phyloP scores from a whole-genome alignment of 1,140 invertebrate species.

The Hydropsyche tenuis region DNA sequence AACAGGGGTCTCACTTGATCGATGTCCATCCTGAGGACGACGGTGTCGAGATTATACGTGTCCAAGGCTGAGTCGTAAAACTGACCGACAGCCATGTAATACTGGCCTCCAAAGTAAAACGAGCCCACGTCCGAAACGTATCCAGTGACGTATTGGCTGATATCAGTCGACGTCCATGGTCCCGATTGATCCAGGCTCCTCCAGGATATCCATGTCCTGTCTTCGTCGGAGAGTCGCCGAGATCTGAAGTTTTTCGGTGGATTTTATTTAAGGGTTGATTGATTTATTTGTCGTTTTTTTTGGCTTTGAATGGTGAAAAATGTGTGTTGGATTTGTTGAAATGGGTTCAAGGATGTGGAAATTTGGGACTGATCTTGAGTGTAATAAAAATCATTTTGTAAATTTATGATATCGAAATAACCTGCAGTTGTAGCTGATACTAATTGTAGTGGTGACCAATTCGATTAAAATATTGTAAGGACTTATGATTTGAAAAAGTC shows the following conservation, averaged over 20 bases:
- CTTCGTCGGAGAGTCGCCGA: neutral
- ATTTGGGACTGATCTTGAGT: neutral
- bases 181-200: conserved; percentile 4
- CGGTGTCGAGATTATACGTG: conserved; percentile 40
- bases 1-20: conserved; percentile 29
- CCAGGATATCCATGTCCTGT: conserved; percentile 42
- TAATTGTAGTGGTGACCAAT: conserved; percentile 35
- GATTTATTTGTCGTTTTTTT: conserved; percentile 1
- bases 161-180: conserved; percentile 12
- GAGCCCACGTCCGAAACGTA: conserved; percentile 41
- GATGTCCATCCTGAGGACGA: conserved; percentile 34
- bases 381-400: neutral
- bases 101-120: conserved; percentile 38
- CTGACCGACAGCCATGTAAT: conserved; percentile 40
- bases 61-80: conserved; percentile 37
- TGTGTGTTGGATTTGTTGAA: no score
- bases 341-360: no score
- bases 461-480: conserved; percentile 32
- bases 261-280: neutral
- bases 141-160: conserved; percentile 30
- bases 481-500: conserved; percentile 32
- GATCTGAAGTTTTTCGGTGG: neutral
- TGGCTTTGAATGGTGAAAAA: no score
- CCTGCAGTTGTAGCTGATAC: conserved; percentile 36
- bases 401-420: neutral